Conservation (phyloP, 1,140 invertebrate species). For the Drusus annulatus region DNA sequence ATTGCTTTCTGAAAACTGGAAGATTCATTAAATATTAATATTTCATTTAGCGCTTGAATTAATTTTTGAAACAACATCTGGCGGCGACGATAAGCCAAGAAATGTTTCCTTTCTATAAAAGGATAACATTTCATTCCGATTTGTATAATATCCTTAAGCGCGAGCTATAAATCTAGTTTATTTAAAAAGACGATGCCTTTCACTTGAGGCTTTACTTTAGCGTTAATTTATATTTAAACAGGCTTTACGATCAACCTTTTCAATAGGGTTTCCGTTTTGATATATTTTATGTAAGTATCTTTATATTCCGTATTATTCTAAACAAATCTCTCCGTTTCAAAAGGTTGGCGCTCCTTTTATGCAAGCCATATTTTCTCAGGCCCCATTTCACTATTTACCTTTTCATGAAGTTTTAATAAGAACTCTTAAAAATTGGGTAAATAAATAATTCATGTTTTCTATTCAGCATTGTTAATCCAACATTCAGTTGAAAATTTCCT, state of each 20-base stretch:
- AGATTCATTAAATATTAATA: neutral
- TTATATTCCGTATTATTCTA: neutral
- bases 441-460: no score
- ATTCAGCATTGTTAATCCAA: no score
- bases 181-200: constrained; percentile 30
- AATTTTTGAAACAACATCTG: constrained; percentile 38
- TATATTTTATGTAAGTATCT: neutral
- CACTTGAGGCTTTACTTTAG: constrained; percentile 5
- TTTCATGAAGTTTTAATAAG: no score
- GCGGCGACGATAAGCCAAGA: constrained; percentile 38
- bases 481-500: no score
- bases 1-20: no score
- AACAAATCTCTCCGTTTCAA: no score
- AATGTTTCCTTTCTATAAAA: constrained; percentile 36
- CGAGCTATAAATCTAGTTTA: constrained; percentile 47
- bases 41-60: constrained; percentile 7
- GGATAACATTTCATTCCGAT: constrained; percentile 54
- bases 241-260: constrained; percentile 25
- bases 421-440: no score
- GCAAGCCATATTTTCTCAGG: no score
- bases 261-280: constrained; percentile 31
- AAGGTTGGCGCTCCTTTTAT: no score
- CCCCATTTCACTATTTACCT: no score
- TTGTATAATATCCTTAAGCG: constrained; percentile 51
- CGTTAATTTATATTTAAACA: constrained; percentile 23